Evolutionary conservation across 2,797 vertebrate species (phyloP).

Genomic region (Poecilia picta): DNA sequence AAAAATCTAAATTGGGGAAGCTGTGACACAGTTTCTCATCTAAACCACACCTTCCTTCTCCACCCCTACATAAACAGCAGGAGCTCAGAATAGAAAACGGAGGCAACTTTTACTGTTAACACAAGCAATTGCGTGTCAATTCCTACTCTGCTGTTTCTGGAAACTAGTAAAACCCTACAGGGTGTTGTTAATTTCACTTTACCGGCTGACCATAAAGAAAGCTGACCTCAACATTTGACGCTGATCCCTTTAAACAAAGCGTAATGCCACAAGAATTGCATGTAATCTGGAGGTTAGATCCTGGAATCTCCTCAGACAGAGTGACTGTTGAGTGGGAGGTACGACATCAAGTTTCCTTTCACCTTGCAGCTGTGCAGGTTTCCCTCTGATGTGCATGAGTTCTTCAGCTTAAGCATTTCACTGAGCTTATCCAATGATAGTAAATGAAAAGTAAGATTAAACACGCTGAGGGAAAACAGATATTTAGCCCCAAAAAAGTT

Average conservation of each 20-base stretch:
- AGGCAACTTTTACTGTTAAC: constrained; percentile 25
- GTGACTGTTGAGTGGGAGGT: constrained; percentile 37
- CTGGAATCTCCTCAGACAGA: constrained; percentile 26
- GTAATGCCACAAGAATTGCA: neutral
- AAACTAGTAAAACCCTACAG: constrained; percentile 15
- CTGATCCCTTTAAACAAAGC: neutral
- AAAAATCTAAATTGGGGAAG: constrained; percentile 53
- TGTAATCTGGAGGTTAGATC: constrained; percentile 20
- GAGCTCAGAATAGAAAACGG: constrained; percentile 48
- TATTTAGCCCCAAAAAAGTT: neutral
- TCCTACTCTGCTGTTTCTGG: neutral
- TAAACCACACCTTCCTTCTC: constrained; percentile 47
- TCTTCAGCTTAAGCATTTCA: neutral
- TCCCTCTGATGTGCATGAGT: constrained; percentile 45
- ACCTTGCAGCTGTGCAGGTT: constrained; percentile 25
- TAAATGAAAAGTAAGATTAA: neutral
- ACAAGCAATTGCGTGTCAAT: neutral
- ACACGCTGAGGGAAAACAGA: neutral
- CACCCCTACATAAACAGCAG: constrained; percentile 29
- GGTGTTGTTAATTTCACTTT: neutral
- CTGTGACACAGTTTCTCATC: constrained; percentile 49
- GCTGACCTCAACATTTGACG: neutral
- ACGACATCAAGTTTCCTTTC: constrained; percentile 45
- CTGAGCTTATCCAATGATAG: neutral
- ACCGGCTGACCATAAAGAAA: neutral